Evolutionary conservation across 2,888 invertebrate genomes (phyloP).

Genomic region (Girardia tigrina): DNA sequence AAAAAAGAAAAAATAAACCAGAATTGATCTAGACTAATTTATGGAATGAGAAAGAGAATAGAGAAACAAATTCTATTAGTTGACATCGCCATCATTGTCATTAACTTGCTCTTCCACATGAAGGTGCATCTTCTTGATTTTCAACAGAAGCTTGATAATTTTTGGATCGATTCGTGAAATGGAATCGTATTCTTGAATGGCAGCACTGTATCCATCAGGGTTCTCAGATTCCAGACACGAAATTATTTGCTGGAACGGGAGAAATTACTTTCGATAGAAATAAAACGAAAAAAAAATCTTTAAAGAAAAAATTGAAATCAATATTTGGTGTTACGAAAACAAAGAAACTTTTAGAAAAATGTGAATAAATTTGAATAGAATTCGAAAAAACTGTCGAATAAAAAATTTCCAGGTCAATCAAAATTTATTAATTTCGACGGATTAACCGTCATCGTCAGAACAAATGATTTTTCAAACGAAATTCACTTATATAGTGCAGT

Average conservation of each 20-base stretch:
- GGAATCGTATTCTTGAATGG: conserved; percentile 46
- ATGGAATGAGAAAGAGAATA: neutral
- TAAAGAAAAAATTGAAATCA: no score
- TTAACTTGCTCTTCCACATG: conserved; percentile 44
- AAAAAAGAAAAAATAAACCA: neutral
- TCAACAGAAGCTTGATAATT: conserved; percentile 82
- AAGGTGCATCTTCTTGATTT: conserved; percentile 70
- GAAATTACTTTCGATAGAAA: no score
- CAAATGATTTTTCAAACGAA: no score
- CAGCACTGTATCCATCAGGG: neutral
- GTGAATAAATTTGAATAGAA: no score
- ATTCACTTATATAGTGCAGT: no score
- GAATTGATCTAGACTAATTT: conserved; percentile 20
- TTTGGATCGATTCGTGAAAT: conserved; percentile 79
- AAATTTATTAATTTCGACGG: no score
- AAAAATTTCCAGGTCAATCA: no score
- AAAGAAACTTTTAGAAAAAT: no score
- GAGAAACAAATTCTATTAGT: neutral
- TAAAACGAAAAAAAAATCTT: no score
- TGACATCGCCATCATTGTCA: neutral
- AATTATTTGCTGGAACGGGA: conserved; percentile 26
- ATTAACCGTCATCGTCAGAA: no score
- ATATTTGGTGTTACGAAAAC: no score
- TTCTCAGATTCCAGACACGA: conserved; percentile 21
- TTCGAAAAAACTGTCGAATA: no score